phyloP scores from a whole-genome alignment of 2,888 invertebrate species.

The Coenonympha glycerion region DNA sequence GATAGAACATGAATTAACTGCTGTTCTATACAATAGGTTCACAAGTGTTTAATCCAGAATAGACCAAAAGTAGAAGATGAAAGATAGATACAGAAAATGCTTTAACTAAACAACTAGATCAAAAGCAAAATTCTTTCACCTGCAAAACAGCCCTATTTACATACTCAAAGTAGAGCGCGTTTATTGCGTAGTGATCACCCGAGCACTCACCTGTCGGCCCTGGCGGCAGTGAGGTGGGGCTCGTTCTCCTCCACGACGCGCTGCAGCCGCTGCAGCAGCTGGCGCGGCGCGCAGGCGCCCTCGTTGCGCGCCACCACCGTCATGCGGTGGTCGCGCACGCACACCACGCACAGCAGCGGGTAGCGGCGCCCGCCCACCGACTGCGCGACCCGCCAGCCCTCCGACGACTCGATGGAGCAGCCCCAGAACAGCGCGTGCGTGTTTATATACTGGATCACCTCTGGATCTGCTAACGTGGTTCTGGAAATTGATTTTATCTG shows the following conservation, averaged over 20 bases:
- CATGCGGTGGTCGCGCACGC: slow-evolving; percentile 93
- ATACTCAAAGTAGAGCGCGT: too few species aligned
- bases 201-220: slow-evolving; percentile 83
- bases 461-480: slow-evolving; percentile 80
- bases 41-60: too few species aligned
- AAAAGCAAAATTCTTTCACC: too few species aligned
- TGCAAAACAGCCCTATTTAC: too few species aligned
- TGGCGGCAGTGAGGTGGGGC: slow-evolving; percentile 87
- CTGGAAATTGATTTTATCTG: slow-evolving; percentile 49
- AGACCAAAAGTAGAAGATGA: too few species aligned
- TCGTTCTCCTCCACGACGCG: slow-evolving; percentile 90
- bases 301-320: slow-evolving; percentile 93
- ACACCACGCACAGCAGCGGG: slow-evolving; percentile 93
- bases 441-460: slow-evolving; percentile 88
- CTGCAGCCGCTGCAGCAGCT: slow-evolving; percentile 82
- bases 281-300: slow-evolving; percentile 84
- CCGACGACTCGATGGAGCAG: slow-evolving; percentile 90
- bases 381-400: slow-evolving; percentile 94
- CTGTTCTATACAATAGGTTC: too few species aligned
- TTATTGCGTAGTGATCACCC: too few species aligned
- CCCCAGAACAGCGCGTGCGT: slow-evolving; percentile 94
- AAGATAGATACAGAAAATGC: too few species aligned
- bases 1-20: too few species aligned
- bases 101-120: too few species aligned
- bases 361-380: slow-evolving; percentile 86